A percentile compares a stretch with the other conserved stretches of the same genome.
These are phyloP conservation scores for Ptiloglossa arizonensis DNA, from an alignment of 1,140 invertebrate genomes.

Conservation along the genomic window DNA sequence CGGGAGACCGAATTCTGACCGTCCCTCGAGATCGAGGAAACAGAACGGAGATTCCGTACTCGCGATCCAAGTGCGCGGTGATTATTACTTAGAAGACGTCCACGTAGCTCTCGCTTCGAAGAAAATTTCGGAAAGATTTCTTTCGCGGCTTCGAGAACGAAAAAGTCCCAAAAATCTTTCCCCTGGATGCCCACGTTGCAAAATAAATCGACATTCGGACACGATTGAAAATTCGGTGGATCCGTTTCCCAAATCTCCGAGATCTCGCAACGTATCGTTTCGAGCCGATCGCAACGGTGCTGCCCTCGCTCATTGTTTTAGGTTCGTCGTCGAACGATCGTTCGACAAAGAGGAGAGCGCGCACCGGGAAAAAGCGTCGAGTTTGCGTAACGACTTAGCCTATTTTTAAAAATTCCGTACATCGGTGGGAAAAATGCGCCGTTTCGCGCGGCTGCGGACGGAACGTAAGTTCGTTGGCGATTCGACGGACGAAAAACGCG, in stretches of 20 bases:
- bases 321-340: too few species aligned
- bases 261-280: background rate
- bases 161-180: too few species aligned
- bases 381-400: background rate
- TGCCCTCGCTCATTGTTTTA: background rate
- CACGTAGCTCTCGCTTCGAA: too few species aligned
- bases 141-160: too few species aligned
- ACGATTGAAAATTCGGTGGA: background rate
- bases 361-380: background rate
- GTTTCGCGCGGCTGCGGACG: background rate
- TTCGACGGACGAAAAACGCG: background rate
- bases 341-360: too few species aligned
- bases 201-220: background rate
- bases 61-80: too few species aligned
- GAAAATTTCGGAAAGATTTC: too few species aligned
- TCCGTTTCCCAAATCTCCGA: background rate
- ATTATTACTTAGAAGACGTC: too few species aligned
- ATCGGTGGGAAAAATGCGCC: background rate
- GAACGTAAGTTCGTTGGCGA: background rate
- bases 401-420: constrained; percentile 18
- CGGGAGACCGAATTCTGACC: background rate
- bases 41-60: background rate
- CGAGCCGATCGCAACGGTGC: too few species aligned
- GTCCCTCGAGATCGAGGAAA: background rate
- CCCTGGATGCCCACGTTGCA: too few species aligned